Base-by-base conservation (phyloP, 1,140 invertebrate species). In the Vanessa tameamea region DNA sequence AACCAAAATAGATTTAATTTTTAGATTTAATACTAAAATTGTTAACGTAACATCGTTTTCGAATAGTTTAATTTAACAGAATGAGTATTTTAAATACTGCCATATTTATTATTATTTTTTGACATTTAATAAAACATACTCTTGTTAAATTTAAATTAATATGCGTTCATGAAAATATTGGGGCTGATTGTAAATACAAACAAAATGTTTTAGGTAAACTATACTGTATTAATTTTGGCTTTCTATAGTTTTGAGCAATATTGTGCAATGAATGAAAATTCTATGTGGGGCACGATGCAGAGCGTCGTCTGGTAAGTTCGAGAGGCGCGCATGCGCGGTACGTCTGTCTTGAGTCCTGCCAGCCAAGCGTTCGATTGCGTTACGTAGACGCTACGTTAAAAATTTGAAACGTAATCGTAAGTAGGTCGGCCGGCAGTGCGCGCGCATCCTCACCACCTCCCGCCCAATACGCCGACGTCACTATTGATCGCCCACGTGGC, bases 401-500 rank as follows among this genome's bases (percentile, higher is more conserved):
- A 77, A 75, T 77, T 76, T 72, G 76, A 87, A 89, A 88, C 89
- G 87, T 90, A 90, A 89, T 82, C 80, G 82, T 89, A 90, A 90
- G 85, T 92, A 89, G 90, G 90, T 92, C 90, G 88, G 82, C 74
- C 77, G 80, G 78, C 37, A 74, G 65, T 89, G 88, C 87, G 90
- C 87, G 90, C 90, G 90, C 90, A 88, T 76, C 66, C 71, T 75
- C 55, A n/a, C 73, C 77, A 64, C 55, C 78, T 31, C 73, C 31
- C 69, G 50, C 66, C 64, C 68, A 64, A 72, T 68, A 74, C 81
- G 82, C 84, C 89, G 84, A 90, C 88, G 90, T 92, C 90, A 92
- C 80, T 92, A 92, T 92, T 85, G 90, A 92, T 92, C 88, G 85
- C 64, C 85, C 87, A 90, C 90, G 88, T 90, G 90, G 88, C 88